A percentile compares a stretch with the other conserved stretches of the same genome.
Conservation (phyloP, 2,888 invertebrate species). For the Parelbella ahira region DNA sequence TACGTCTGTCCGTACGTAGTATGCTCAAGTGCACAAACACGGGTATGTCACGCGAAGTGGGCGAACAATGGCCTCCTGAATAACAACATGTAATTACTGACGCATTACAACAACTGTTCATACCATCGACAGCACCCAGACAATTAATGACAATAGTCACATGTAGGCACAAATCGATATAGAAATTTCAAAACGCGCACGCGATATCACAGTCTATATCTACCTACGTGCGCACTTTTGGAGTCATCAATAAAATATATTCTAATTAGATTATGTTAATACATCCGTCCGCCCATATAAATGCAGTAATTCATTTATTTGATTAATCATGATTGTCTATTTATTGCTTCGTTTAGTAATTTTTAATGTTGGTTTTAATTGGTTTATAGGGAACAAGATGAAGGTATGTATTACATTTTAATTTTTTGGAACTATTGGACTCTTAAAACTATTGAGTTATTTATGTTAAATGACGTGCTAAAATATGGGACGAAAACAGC, state of each 20-base stretch:
- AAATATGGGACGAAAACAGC: too few species aligned
- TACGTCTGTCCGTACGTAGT: too few species aligned
- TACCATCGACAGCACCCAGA: constrained; percentile 21
- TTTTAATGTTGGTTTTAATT: too few species aligned
- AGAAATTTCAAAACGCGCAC: constrained; percentile 2
- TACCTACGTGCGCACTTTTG: background rate
- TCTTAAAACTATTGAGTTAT: too few species aligned
- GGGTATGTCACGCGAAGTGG: constrained; percentile 40
- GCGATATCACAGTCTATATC: background rate
- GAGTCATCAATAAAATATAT: constrained; percentile 3
- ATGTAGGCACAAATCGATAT: background rate
- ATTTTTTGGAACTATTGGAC: too few species aligned
- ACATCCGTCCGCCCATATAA: background rate
- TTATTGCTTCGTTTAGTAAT: too few species aligned
- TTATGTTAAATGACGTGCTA: too few species aligned
- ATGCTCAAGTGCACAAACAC: constrained; percentile 39
- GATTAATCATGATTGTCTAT: too few species aligned
- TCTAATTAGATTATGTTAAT: too few species aligned
- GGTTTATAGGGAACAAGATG: too few species aligned
- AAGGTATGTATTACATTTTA: too few species aligned
- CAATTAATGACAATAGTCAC: constrained; percentile 1
- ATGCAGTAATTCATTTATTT: background rate
- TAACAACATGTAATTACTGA: constrained; percentile 44
- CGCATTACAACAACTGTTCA: constrained; percentile 43
- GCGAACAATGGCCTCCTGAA: constrained; percentile 47